Base-by-base conservation (phyloP, 2,797 vertebrate genomes). In the Pelodytes ibericus region DNA sequence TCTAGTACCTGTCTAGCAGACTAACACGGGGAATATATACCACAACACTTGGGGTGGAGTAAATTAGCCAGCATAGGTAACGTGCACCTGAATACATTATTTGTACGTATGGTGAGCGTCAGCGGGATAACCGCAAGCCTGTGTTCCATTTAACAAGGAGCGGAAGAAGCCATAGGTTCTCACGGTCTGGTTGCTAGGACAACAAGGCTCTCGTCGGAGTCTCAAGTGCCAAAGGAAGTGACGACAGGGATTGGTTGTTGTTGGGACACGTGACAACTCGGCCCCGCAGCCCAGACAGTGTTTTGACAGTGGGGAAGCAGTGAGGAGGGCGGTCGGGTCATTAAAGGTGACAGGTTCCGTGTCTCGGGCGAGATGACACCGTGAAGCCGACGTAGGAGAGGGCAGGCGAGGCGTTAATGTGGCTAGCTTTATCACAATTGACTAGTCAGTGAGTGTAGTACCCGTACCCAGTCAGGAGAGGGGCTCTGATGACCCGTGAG, bases 221-320 rank as follows among this genome's bases (percentile, higher is more conserved):
- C 59, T 60, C 31, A 0, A 60, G 80, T 41, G 70, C 44, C 57
- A 73, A 79, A 75, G 88, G 92, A 92, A 92, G 92, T 92, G 92
- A 88, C 88, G 86, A 84, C 77, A 30, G 31, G 71, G 90, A 87
- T 87, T 86, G 86, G 85, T 89, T 91, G 89, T 90, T 92, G 92
- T 92, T 88, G 88, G 90, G 92, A 90, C 94, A 96, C 92, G 94
- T 96, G 95, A 94, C 89, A 39, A 47, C 20, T 27, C 53, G 69
- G 62, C 51, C 62, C 62, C 62, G 18, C 69, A 60, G 61, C 30
- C n/a, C 58, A 77, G 75, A 71, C 74, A 64, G 74, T 77, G 74
- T 77, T 77, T 60, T 95, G 94, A 96, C 94, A 93, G 93, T 91
- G 84, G 82, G 87, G 85, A 83, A 80, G 71, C 57, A 51, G 69